A percentile compares a stretch with the other conserved stretches of the same genome.
Evolutionary conservation across 2,888 invertebrate species (phyloP).

Genomic region (Eueremaeus valkanovi): DNA sequence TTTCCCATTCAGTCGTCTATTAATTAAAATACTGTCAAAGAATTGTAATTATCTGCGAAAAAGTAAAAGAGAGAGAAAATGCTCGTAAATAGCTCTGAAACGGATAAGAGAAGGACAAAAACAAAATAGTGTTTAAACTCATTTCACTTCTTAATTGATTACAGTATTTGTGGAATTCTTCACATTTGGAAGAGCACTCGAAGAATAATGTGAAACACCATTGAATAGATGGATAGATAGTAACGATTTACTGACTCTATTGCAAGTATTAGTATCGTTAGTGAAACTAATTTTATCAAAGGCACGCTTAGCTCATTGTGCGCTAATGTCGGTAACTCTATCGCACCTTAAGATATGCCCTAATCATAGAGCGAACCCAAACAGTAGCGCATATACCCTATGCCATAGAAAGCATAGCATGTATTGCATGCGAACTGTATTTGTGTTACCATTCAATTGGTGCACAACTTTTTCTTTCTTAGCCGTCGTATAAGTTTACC

Average conservation of each 20-base stretch:
- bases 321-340: slow-evolving; percentile 1
- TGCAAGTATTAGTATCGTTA: background rate
- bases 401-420: background rate
- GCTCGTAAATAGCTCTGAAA: background rate
- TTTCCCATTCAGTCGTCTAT: background rate
- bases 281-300: slow-evolving; percentile 9
- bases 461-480: background rate
- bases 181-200: background rate
- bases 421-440: too few relatives aligned
- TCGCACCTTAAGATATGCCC: slow-evolving; percentile 4
- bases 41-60: background rate
- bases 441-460: background rate
- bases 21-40: slow-evolving; percentile 31
- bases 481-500: background rate
- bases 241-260: background rate
- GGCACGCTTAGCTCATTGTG: background rate
- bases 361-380: background rate
- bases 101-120: background rate
- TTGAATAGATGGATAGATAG: slow-evolving; percentile 2
- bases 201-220: too few relatives aligned
- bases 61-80: background rate
- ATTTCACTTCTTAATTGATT: slow-evolving; percentile 18
- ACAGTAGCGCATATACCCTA: background rate
- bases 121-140: background rate
- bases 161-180: background rate